phyloP scores from a whole-genome alignment of 2,888 invertebrate genomes.

The Temnothorax rugatulus region DNA sequence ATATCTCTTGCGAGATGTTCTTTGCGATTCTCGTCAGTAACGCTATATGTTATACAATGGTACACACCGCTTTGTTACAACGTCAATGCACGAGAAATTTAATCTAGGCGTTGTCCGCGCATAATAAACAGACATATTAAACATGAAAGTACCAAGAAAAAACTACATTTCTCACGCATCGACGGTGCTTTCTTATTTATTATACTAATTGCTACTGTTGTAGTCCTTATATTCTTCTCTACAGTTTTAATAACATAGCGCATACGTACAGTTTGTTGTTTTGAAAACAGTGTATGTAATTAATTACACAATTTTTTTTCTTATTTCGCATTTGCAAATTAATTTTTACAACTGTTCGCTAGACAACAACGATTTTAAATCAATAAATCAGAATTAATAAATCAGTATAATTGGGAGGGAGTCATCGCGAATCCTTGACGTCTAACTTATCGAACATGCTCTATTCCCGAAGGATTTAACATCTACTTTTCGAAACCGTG shows the following conservation, averaged over 20 bases:
- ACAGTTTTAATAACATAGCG: conserved; percentile 12
- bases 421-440: background rate
- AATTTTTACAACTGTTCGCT: background rate
- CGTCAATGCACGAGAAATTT: conserved; percentile 54
- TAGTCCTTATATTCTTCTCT: background rate
- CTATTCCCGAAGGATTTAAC: conserved; percentile 59
- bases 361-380: background rate
- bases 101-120: conserved; percentile 15
- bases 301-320: conserved; percentile 26
- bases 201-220: conserved; percentile 38
- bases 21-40: conserved; percentile 32
- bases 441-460: conserved; percentile 47
- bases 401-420: background rate
- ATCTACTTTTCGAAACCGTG: conserved; percentile 59
- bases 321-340: conserved; percentile 4
- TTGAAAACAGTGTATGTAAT: background rate
- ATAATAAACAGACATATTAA: conserved; percentile 37
- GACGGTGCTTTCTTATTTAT: conserved; percentile 25
- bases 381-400: background rate
- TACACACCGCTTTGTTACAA: conserved; percentile 40
- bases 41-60: conserved; percentile 16
- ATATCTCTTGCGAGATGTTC: conserved; percentile 31
- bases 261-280: background rate
- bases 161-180: no score
- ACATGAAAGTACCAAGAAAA: conserved; percentile 8